phyloP scores from a whole-genome alignment of 2,888 invertebrate species.

The Tribolium freemani region DNA sequence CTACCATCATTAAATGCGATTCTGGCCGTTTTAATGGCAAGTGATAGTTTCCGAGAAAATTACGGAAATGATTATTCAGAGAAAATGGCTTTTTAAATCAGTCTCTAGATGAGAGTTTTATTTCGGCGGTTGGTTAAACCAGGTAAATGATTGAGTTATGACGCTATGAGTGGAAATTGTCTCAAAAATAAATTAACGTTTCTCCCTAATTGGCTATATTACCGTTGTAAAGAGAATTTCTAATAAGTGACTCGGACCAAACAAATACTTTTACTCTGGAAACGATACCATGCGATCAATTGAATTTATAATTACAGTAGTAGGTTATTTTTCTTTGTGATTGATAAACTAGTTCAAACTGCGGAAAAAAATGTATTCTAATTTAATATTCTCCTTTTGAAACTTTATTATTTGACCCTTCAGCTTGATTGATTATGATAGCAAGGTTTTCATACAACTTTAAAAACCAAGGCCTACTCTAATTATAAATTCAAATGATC shows the following conservation, averaged over 20 bases:
- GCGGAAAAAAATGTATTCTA: too few species aligned
- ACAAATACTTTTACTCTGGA: too few species aligned
- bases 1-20: constrained; percentile 23
- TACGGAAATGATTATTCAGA: constrained; percentile 3
- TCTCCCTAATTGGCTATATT: background rate
- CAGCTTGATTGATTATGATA: too few species aligned
- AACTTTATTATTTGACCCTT: too few species aligned
- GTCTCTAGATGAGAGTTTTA: background rate
- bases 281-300: too few species aligned
- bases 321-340: too few species aligned
- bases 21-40: constrained; percentile 14
- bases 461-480: too few species aligned
- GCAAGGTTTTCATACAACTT: too few species aligned
- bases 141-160: background rate
- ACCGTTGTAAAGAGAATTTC: background rate
- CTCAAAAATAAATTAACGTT: background rate
- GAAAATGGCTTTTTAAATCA: constrained; percentile 9
- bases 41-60: constrained; percentile 19
- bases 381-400: too few species aligned
- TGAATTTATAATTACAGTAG: too few species aligned
- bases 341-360: too few species aligned
- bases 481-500: too few species aligned
- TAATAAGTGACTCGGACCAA: background rate
- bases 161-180: background rate
- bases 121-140: background rate